Evolutionary conservation across 2,797 vertebrate genomes (phyloP), one percentile per base, ranked within the genome.

Genomic region (Valencia hispanica): DNA sequence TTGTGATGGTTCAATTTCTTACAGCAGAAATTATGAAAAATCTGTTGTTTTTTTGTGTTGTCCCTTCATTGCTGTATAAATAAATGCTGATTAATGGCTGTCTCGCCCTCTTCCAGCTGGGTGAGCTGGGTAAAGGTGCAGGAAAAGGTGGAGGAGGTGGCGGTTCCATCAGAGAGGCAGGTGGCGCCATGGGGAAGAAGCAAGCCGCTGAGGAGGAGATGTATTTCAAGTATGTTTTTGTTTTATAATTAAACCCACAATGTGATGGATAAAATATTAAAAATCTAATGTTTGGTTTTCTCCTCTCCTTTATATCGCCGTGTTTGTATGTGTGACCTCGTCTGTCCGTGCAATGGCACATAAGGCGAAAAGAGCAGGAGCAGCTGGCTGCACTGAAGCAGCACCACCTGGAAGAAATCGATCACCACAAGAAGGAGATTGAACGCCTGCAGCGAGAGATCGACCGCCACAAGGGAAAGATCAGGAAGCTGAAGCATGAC

Each of bases 371-470:
- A 41, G 96, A 96, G 88, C 89, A 84, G 85, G 96, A 99, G 86
- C 97, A 97, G 84, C 89, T 99, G 73, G 86, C 89, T 1, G 87
- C 95, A 0, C 50, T 99, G 84, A 96, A 83, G 87, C 94, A 96
- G 47, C 97, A 98, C 84, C 98, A 98, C 17, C 94, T 97, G 86
- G 97, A 98, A 0, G 98, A 99, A 91, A 99, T 99, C 0, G 82
- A 90, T 1, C 96, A 98, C 84, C 97, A 97, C 84, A 95, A 96
- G 88, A 96, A 96, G 76, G 97, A 98, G 91, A 97, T 99, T 5
- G 96, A 98, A 39, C 96, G 96, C 3, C 91, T 99, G 91, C 97
- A 98, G 88, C 96, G 96, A 0, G 97, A 98, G 86, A 98, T 99
- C 0, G 96, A 98, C 82, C 95, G 97, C 3, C 97, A 97, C 78